phyloP scores from a whole-genome alignment of 2,888 invertebrate genomes.

The Heliconius charithonia region DNA sequence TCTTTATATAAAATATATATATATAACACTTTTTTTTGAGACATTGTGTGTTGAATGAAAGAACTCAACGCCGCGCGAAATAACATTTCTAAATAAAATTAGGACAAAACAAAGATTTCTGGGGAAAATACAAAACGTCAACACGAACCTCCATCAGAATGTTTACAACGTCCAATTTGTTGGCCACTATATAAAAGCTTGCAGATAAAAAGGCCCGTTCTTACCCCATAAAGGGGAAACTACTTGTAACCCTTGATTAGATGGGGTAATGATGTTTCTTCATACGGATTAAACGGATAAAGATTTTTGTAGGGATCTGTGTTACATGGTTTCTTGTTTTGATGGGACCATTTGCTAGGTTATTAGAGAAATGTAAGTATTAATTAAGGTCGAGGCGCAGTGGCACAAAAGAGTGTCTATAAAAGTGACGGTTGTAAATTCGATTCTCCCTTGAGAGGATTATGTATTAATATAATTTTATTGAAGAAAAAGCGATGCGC shows the following conservation, averaged over 20 bases:
- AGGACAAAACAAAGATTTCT: neutral
- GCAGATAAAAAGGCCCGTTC: slow-evolving; percentile 70
- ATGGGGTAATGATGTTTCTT: slow-evolving; percentile 67
- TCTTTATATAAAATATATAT: no score
- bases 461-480: no score
- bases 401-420: no score
- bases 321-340: slow-evolving; percentile 44
- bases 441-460: no score
- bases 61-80: neutral
- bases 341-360: slow-evolving; percentile 12
- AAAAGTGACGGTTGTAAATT: no score
- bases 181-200: slow-evolving; percentile 44
- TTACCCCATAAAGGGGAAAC: slow-evolving; percentile 58
- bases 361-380: neutral
- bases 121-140: slow-evolving; percentile 41
- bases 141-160: slow-evolving; percentile 44
- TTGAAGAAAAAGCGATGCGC: no score
- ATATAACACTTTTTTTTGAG: neutral
- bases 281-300: slow-evolving; percentile 58
- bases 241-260: slow-evolving; percentile 74
- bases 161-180: slow-evolving; percentile 54
- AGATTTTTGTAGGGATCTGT: slow-evolving; percentile 45
- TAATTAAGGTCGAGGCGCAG: no score
- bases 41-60: neutral
- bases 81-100: neutral